A percentile compares a stretch with the other conserved stretches of the same genome.
Evolutionary conservation across 2,888 invertebrate species (phyloP).

Genomic region (Thera britannica): DNA sequence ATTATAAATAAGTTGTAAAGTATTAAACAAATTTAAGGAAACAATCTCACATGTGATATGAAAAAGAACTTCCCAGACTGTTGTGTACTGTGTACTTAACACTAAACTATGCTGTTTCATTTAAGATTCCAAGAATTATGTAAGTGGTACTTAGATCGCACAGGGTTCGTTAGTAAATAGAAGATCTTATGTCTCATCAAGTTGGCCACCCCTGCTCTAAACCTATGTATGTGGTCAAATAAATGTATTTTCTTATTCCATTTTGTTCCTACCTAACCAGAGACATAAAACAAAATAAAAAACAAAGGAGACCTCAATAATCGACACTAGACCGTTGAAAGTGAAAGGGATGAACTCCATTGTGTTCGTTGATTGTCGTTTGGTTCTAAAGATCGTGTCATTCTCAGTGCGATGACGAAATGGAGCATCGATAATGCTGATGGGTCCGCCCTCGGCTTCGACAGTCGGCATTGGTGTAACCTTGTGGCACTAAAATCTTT

Average conservation of each 20-base stretch:
- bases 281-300: conserved; percentile 28
- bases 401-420: conserved; percentile 76
- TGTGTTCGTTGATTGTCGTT: conserved; percentile 65
- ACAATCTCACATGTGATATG: too few relatives aligned
- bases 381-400: conserved; percentile 76
- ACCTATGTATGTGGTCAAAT: too few relatives aligned
- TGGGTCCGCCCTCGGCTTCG: conserved; percentile 50
- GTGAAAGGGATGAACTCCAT: conserved; percentile 78
- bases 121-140: too few relatives aligned
- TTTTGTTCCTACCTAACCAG: not conserved
- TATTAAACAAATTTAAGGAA: too few relatives aligned
- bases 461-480: conserved; percentile 7
- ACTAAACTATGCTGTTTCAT: too few relatives aligned
- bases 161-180: too few relatives aligned
- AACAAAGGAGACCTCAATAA: conserved; percentile 59
- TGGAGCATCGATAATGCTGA: conserved; percentile 53
- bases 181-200: too few relatives aligned
- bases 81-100: too few relatives aligned
- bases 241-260: not conserved
- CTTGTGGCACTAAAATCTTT: conserved; percentile 19
- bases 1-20: too few relatives aligned
- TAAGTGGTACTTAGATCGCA: too few relatives aligned
- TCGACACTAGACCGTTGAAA: conserved; percentile 66
- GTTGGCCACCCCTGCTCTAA: too few relatives aligned
- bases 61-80: too few relatives aligned